phyloP scores from a whole-genome alignment of 2,888 invertebrate species.

The Anarsia innoxiella region DNA sequence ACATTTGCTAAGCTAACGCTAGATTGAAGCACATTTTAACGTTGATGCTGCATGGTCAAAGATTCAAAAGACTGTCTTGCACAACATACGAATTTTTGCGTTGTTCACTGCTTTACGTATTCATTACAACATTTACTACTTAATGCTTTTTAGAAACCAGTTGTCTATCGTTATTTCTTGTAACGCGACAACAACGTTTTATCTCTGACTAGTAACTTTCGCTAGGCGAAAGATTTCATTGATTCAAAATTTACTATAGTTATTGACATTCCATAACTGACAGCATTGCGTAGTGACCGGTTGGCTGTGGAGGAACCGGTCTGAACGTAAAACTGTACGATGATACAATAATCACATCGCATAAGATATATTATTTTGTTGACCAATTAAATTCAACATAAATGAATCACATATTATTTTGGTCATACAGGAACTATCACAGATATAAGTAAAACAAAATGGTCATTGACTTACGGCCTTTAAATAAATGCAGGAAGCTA shows the following conservation, averaged over 20 bases:
- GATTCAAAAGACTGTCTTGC: no score
- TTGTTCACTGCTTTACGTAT: neutral
- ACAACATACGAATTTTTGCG: no score
- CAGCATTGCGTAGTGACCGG: slow-evolving; percentile 20
- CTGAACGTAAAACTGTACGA: slow-evolving; percentile 23
- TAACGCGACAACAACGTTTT: slow-evolving; percentile 3
- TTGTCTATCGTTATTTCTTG: slow-evolving; percentile 2
- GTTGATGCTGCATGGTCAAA: no score
- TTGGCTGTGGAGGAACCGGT: slow-evolving; percentile 34
- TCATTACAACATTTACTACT: neutral
- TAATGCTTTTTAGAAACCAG: slow-evolving; percentile 3
- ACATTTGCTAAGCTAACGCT: no score
- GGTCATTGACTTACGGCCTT: slow-evolving; percentile 45
- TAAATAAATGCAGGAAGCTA: slow-evolving; percentile 53
- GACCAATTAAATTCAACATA: no score
- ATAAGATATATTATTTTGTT: slow-evolving; percentile 17
- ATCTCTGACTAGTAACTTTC: slow-evolving; percentile 28
- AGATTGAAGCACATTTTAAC: no score
- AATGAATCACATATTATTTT: neutral
- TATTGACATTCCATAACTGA: slow-evolving; percentile 15
- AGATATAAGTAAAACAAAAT: slow-evolving; percentile 23
- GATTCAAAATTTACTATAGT: slow-evolving; percentile 24
- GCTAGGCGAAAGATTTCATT: slow-evolving; percentile 25
- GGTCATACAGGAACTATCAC: slow-evolving; percentile 9
- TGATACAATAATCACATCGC: slow-evolving; percentile 30